Percentiles rank a stretch among this genome's conserved stretches.
These are phyloP conservation scores for Mactra quadrangularis DNA, from an alignment of 1,140 invertebrate species.

Conservation along the genomic window DNA sequence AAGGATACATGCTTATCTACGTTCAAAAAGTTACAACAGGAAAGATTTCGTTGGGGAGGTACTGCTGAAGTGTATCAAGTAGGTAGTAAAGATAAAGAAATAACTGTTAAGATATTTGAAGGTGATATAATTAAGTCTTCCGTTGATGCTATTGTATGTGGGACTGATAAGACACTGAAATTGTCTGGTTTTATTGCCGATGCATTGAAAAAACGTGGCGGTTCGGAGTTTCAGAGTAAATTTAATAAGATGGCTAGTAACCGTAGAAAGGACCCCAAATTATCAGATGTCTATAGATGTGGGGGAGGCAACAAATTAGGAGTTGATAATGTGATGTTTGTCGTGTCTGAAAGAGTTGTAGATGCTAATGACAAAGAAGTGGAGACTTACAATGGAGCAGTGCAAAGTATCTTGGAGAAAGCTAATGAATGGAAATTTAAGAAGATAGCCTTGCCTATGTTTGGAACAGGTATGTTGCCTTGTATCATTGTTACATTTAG, in stretches of 20 bases:
- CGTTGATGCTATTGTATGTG: constrained; percentile 46
- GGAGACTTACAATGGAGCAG: background rate
- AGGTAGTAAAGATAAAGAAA: background rate
- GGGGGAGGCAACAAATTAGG: constrained; percentile 4
- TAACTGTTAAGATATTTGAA: constrained; percentile 34
- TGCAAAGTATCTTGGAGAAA: constrained; percentile 18
- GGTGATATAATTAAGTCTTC: constrained; percentile 23
- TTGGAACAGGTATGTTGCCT: constrained; percentile 28
- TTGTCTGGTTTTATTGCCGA: constrained; percentile 13
- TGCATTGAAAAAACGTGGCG: constrained; percentile 32
- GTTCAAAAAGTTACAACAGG: background rate
- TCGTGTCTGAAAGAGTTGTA: constrained; percentile 9
- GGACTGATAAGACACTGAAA: constrained; percentile 6
- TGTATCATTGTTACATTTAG: background rate
- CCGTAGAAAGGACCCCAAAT: background rate
- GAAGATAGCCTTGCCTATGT: constrained; percentile 32
- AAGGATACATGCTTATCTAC: background rate
- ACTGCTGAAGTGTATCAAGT: background rate
- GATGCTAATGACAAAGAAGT: constrained; percentile 8
- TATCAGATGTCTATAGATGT: constrained; percentile 20
- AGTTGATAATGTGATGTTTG: constrained; percentile 6
- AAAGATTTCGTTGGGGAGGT: constrained; percentile 29
- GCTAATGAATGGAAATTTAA: background rate
- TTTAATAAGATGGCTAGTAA: background rate
- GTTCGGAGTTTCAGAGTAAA: background rate